phyloP scores from a whole-genome alignment of 2,113 vertebrate species.

The Caranx ignobilis region DNA sequence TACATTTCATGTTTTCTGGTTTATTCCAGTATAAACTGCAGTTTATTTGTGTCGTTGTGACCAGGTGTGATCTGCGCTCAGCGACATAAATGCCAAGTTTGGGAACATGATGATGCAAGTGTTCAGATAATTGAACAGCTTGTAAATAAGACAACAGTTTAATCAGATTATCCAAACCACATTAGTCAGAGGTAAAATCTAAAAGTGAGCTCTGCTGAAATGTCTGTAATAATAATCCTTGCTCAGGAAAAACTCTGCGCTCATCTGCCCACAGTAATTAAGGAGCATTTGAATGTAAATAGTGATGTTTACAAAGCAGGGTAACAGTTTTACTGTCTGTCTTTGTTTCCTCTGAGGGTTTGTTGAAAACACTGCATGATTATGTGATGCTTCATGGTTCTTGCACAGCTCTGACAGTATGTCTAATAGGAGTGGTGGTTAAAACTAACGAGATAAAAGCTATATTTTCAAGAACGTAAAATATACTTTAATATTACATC shows the following conservation, averaged over 20 bases:
- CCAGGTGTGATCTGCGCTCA: background rate
- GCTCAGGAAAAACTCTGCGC: background rate
- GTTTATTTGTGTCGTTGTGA: background rate
- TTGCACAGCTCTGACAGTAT: background rate
- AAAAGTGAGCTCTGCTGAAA: background rate
- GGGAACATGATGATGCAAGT: background rate
- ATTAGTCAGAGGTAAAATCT: background rate
- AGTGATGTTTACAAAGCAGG: background rate
- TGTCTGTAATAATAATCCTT: background rate
- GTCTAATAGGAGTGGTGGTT: background rate
- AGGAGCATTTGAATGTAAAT: background rate
- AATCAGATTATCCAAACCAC: background rate
- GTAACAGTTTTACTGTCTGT: background rate
- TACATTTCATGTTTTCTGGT: background rate
- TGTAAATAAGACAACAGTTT: background rate
- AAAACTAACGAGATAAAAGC: background rate
- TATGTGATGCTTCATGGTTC: background rate
- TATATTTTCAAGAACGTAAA: background rate
- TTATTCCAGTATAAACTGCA: background rate
- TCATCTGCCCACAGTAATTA: background rate
- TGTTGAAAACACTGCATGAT: background rate
- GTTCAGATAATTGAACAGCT: background rate
- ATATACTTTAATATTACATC: background rate
- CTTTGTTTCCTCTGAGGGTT: background rate
- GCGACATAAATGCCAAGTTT: background rate